phyloP scores from a whole-genome alignment of 37 sponge, comb jelly and placozoan genomes.

The Ephydatia muelleri region DNA sequence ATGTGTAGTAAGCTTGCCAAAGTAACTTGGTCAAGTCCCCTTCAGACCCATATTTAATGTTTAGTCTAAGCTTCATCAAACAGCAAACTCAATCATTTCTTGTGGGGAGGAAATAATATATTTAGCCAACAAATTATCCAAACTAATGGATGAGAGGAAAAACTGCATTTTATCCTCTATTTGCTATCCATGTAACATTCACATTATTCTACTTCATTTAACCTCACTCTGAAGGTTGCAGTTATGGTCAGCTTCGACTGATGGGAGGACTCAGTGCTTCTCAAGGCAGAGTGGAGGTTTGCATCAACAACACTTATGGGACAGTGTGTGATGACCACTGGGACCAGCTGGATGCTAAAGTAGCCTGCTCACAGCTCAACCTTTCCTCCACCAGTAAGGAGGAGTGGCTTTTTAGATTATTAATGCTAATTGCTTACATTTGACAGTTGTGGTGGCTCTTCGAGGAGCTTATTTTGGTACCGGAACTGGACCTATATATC shows the following conservation, averaged over 20 bases:
- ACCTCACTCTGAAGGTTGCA: background rate
- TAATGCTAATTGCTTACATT: background rate
- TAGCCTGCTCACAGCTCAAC: conserved; percentile 39
- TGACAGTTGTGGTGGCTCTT: background rate
- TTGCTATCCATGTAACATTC: too few species aligned
- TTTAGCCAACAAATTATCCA: too few species aligned
- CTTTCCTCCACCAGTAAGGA: background rate
- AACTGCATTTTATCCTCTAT: too few species aligned
- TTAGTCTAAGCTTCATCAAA: too few species aligned
- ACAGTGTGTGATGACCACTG: conserved; percentile 47
- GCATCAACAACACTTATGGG: conserved; percentile 37
- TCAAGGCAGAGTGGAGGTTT: conserved; percentile 49
- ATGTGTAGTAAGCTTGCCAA: background rate
- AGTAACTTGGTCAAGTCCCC: background rate
- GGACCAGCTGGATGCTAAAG: conserved; percentile 35
- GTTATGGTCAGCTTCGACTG: conserved; percentile 28
- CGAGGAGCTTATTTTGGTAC: conserved; percentile 11
- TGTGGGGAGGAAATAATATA: too few species aligned
- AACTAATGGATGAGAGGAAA: too few species aligned
- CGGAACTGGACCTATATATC: conserved; percentile 20
- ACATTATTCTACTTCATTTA: background rate
- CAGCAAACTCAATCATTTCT: too few species aligned
- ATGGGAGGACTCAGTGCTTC: conserved; percentile 13
- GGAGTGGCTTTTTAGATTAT: background rate
- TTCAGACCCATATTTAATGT: too few species aligned